These are phyloP conservation scores for Ellobius talpinus DNA, from an alignment of 2,113 vertebrate species.

Conservation along the genomic window DNA sequence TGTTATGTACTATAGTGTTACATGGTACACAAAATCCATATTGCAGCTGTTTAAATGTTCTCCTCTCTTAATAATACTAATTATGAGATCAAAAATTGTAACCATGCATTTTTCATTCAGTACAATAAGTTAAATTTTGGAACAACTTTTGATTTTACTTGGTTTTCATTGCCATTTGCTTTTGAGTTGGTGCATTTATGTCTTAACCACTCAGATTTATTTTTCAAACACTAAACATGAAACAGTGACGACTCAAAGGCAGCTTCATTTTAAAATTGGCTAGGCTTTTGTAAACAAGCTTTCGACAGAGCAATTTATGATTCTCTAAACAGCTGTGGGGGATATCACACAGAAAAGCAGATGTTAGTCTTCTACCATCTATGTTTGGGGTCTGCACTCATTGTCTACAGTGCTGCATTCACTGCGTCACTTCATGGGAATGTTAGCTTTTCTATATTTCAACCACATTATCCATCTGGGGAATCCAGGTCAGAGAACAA, in stretches of 20 bases:
- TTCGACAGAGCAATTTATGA: conserved; percentile 75
- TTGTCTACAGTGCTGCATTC: conserved; percentile 1
- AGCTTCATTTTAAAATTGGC: conserved; percentile 79
- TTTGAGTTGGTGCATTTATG: conserved; percentile 78
- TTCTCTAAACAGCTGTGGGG: conserved; percentile 70
- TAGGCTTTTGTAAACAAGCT: conserved; percentile 75
- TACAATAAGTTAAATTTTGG: conserved; percentile 13
- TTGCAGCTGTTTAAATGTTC: neutral
- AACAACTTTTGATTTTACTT: conserved; percentile 55
- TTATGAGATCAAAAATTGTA: conserved; percentile 44
- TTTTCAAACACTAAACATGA: conserved; percentile 79
- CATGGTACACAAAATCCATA: neutral
- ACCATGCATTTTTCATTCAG: neutral
- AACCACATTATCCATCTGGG: conserved; percentile 19
- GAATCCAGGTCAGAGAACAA: conserved; percentile 64
- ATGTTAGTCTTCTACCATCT: conserved; percentile 65
- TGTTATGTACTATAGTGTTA: neutral
- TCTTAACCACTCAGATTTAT: conserved; percentile 72
- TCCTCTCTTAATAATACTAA: conserved; percentile 41
- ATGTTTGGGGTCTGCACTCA: conserved; percentile 28
- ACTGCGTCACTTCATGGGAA: conserved; percentile 54
- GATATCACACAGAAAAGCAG: conserved; percentile 75
- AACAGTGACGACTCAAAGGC: conserved; percentile 72
- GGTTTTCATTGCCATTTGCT: conserved; percentile 63
- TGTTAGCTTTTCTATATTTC: conserved; percentile 56